Evolutionary conservation across 1,140 invertebrate genomes (phyloP), one percentile per base, ranked within the genome.

Genomic region (Colletes latitarsis): DNA sequence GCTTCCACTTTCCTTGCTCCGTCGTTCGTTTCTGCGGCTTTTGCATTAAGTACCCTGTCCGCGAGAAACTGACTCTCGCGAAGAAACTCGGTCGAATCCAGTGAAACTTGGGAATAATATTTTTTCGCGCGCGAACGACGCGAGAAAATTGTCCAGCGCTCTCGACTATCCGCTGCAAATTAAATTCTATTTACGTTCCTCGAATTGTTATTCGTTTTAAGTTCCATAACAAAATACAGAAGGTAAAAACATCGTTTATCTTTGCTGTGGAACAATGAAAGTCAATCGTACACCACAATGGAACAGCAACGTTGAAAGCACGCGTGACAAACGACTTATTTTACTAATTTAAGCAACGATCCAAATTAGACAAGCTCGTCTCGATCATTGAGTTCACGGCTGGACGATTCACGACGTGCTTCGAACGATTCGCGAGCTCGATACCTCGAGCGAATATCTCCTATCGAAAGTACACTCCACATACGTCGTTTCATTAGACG

Each of bases 11-110:
- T 67, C 41, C 8, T 55, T 76, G 55, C 64, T 70, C 64, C 82
- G 79, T 60, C 58, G 76, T 87, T 73, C 73, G 55, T 80, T 68
- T 72, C 67, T 62, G 69, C 64, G 52, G 63, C 75, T 88, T 82
- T 70, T 77, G 84, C 71, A 87, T 86, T 86, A 86, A 87, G 81
- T 81, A 82, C 77, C 78, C 69, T 81, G 53, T 73, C 78, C 74
- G 41, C 72, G 78, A 76, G 67, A 71, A 73, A 66, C 82, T 63
- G 77, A 43, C 12, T 67, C 90, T 84, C 79, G 75, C 70, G 78
- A 86, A 86, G 89, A 90, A 89, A 89, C 86, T 89, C 89, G 87
- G 89, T 84, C 9, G 75, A 89, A 87, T 86, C 83, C 81, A 12
- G 68, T 57, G 60, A 43, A 67, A 21, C 64, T 67, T 67, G 10